Percentiles rank a stretch among this genome's conserved stretches.
These are phyloP conservation scores for Phanerotoma sp. DNA, from an alignment of 2,888 invertebrate genomes.

Conservation along the genomic window DNA sequence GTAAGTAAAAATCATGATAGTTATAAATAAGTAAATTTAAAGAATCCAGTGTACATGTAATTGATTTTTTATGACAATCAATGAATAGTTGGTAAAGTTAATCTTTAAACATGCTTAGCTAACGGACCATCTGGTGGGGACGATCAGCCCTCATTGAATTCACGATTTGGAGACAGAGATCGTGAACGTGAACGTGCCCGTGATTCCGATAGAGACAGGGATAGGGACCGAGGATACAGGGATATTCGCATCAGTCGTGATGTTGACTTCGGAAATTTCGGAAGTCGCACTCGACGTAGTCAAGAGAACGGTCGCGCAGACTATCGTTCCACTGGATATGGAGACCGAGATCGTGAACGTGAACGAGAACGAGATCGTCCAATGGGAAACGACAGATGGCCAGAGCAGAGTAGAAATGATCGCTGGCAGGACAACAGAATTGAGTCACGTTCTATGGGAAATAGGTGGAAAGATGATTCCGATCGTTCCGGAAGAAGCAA, in stretches of 20 bases:
- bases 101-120: conserved; percentile 30
- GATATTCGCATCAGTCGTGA: conserved; percentile 50
- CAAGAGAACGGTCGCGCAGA: conserved; percentile 59
- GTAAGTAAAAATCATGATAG: conserved; percentile 48
- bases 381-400: conserved; percentile 35
- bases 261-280: conserved; percentile 56
- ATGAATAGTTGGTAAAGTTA: too few species aligned
- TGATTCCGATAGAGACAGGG: conserved; percentile 49
- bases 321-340: conserved; percentile 40
- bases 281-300: conserved; percentile 57
- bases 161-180: conserved; percentile 52
- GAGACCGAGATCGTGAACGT: conserved; percentile 48
- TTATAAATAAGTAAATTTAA: neutral
- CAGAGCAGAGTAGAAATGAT: conserved; percentile 57
- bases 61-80: too few species aligned
- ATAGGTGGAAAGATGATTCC: conserved; percentile 48
- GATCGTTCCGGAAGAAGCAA: conserved; percentile 53
- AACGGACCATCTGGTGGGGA: conserved; percentile 43
- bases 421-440: conserved; percentile 59
- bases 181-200: conserved; percentile 31
- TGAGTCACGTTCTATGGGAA: conserved; percentile 53
- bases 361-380: conserved; percentile 49
- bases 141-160: conserved; percentile 41
- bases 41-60: too few species aligned
- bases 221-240: conserved; percentile 46